Evolutionary conservation across 2,888 invertebrate species (phyloP).

Genomic region (Rhagium mordax): DNA sequence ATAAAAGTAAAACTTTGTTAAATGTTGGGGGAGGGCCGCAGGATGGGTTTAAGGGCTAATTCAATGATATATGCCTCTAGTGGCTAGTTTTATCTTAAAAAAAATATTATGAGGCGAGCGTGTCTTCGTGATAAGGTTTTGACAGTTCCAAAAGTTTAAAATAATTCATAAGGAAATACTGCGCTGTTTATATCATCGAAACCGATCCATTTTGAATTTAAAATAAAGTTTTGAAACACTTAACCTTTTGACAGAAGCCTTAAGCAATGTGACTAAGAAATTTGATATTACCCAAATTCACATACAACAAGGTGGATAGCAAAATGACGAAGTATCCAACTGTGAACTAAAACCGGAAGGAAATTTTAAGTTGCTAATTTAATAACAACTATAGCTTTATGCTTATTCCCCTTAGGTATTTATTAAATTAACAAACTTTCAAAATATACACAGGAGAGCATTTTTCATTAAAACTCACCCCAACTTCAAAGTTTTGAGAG

Average conservation of each 20-base stretch:
- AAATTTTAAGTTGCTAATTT: slow-evolving; percentile 12
- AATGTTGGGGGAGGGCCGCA: not conserved
- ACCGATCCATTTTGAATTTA: too few species aligned
- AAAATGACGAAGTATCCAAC: not conserved
- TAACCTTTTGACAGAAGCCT: too few species aligned
- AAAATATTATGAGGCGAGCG: too few species aligned
- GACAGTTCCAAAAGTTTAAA: too few species aligned
- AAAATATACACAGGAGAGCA: slow-evolving; percentile 9
- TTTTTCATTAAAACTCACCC: slow-evolving; percentile 9
- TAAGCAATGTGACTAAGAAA: too few species aligned
- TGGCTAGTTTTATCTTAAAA: not conserved
- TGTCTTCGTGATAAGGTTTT: too few species aligned
- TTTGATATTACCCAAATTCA: too few species aligned
- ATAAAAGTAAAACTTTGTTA: not conserved
- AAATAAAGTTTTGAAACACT: too few species aligned
- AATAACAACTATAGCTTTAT: slow-evolving; percentile 26
- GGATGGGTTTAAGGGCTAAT: not conserved
- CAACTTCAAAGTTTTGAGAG: slow-evolving; percentile 14
- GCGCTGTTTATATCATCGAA: too few species aligned
- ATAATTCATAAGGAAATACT: too few species aligned
- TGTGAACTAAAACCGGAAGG: slow-evolving; percentile 2
- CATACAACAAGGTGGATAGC: not conserved
- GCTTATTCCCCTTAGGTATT: slow-evolving; percentile 25
- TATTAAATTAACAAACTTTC: slow-evolving; percentile 28
- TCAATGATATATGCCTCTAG: not conserved